Base-by-base conservation (phyloP, 2,113 vertebrate species). In the Oncorhynchus clarkii region DNA sequence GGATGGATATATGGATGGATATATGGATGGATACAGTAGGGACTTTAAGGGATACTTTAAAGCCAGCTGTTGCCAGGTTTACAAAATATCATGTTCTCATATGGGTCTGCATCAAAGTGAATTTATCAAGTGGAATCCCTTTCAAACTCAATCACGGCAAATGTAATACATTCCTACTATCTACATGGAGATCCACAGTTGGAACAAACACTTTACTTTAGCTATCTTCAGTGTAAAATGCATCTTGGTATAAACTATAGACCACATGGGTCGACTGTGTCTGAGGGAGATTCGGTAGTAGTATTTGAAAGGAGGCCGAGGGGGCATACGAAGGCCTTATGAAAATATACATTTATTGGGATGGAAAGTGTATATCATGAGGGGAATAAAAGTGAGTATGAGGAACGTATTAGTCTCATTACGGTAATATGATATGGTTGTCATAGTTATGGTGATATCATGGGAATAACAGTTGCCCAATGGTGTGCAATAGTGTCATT, bases 401-500 rank as follows among this genome's bases (percentile, higher is more conserved):
- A 2, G 39, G 39, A 45, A 45, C 2, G 39, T 45, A 9, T 45
- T 34, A 34, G 20, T 64, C 0, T 22, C 22, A 29, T 11, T 26
- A 29, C 11, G 5, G 1, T 4, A 2, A 18, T 24, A 24, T 14
- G 5, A 8, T 4, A 3, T 8, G 13, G 78, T 86, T 89, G 94
- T 34, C 6, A 34, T 6, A 34, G 31, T 34, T 34, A 0, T 34
- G 5, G 31, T 34, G 31, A 34, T 34, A 34, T 34, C 31, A 31
- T 34, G 0, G 5, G 5, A 5, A 34, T 0, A 34, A 34, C 31
- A 34, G 31, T 6, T 6, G 5, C 31, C 31, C 31, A 34, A 5
- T 34, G 31, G 31, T 3, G 31, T 34, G 31, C 6, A 34, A 34
- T 34, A 34, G 5, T 34, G 31, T 34, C 31, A 34, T 45, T 45